phyloP scores from a whole-genome alignment of 2,113 vertebrate species.

The Rutilus rutilus region DNA sequence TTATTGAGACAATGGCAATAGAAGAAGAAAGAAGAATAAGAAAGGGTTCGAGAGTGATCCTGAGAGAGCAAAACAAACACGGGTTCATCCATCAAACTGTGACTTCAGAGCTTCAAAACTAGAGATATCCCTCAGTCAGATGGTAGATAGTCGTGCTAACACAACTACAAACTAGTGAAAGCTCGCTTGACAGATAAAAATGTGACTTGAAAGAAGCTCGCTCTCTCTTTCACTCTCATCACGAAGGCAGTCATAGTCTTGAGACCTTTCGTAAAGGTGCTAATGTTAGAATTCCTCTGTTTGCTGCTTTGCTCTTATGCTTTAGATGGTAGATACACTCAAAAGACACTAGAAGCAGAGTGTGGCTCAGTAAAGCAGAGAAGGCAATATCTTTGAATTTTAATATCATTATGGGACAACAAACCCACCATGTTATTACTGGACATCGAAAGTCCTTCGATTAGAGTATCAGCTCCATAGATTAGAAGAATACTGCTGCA shows the following conservation, averaged over 20 bases:
- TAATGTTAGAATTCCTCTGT: conserved; percentile 45
- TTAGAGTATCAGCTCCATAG: conserved; percentile 15
- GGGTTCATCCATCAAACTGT: conserved; percentile 18
- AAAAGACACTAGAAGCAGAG: neutral
- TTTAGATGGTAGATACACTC: neutral
- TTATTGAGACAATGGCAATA: conserved; percentile 63
- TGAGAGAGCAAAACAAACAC: neutral
- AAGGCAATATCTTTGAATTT: neutral
- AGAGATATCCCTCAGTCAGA: neutral
- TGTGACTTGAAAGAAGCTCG: neutral
- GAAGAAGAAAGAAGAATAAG: conserved; percentile 31
- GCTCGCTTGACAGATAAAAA: neutral
- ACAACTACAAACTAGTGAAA: neutral
- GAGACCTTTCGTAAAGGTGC: conserved; percentile 62
- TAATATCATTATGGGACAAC: neutral
- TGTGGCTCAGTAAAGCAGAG: neutral
- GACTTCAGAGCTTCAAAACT: conserved; percentile 1
- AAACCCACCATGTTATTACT: conserved; percentile 59
- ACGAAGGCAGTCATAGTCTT: conserved; percentile 56
- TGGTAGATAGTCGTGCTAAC: neutral
- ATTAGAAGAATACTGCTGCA: conserved; percentile 47
- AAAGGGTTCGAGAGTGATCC: conserved; percentile 5
- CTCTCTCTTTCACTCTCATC: conserved; percentile 41
- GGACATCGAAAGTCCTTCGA: conserved; percentile 45
- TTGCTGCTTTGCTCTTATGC: conserved; percentile 29